These are phyloP conservation scores for Ennomos erosarius DNA, from an alignment of 2,888 invertebrate species.

Conservation along the genomic window DNA sequence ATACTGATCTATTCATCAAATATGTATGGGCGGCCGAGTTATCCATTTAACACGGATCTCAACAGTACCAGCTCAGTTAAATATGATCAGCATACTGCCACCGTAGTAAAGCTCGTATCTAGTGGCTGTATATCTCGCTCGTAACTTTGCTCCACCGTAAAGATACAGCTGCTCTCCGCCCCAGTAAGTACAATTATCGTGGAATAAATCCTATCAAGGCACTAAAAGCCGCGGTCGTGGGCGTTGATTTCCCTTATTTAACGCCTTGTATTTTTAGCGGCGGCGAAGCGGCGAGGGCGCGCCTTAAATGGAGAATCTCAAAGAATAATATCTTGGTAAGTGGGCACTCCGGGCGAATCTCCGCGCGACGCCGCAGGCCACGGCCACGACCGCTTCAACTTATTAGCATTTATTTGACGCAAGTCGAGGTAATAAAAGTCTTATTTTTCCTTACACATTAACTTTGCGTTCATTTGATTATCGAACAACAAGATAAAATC, in stretches of 20 bases:
- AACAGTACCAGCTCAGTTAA: no score
- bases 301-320: constrained; percentile 27
- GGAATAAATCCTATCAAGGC: background rate
- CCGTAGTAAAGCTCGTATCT: no score
- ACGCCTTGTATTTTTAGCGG: constrained; percentile 14
- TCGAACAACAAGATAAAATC: no score
- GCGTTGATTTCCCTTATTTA: constrained; percentile 14
- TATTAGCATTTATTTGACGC: background rate
- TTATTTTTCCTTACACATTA: background rate
- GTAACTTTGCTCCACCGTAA: no score
- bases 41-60: no score
- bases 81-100: no score
- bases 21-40: no score
- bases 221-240: constrained; percentile 7
- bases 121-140: no score
- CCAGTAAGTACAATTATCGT: no score
- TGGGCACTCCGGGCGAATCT: constrained; percentile 40
- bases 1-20: no score
- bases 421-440: background rate
- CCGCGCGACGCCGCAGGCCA: constrained; percentile 7
- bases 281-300: background rate
- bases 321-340: constrained; percentile 45
- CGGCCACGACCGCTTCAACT: background rate
- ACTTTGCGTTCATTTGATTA: no score
- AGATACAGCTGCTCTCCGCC: no score